Percentiles rank a stretch among this genome's conserved stretches.
Conservation (phyloP, 1,140 invertebrate species). For the Branchinecta lindahli region DNA sequence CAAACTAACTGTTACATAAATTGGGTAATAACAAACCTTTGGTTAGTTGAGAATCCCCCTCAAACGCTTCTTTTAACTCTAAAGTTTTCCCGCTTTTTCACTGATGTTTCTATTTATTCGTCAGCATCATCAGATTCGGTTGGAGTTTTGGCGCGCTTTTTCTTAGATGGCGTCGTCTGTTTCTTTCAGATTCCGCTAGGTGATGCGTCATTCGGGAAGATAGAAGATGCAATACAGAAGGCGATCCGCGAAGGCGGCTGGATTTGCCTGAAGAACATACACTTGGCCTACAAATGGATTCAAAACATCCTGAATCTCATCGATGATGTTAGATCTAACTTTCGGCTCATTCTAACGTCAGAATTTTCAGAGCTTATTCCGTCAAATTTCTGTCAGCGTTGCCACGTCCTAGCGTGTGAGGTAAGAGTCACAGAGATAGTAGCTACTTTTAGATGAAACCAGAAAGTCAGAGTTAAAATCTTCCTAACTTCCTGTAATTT, state of each 20-base stretch:
- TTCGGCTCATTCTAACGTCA: slow-evolving; percentile 60
- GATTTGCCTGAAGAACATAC: slow-evolving; percentile 74
- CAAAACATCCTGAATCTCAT: slow-evolving; percentile 36
- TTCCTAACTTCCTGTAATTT: too few relatives aligned
- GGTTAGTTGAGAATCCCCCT: not conserved
- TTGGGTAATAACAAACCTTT: too few relatives aligned
- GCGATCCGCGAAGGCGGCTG: slow-evolving; percentile 44
- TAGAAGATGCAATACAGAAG: slow-evolving; percentile 19
- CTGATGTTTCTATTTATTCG: slow-evolving; percentile 12
- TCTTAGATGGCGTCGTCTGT: not conserved
- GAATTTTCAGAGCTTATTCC: slow-evolving; percentile 52
- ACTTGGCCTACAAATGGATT: slow-evolving; percentile 63
- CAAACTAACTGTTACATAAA: too few relatives aligned
- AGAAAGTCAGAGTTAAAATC: too few relatives aligned
- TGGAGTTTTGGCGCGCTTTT: too few relatives aligned
- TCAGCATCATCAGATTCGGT: slow-evolving; percentile 18
- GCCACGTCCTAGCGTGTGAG: slow-evolving; percentile 73
- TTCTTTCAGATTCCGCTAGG: slow-evolving; percentile 23
- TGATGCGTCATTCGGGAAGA: slow-evolving; percentile 31
- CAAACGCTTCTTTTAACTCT: slow-evolving; percentile 17
- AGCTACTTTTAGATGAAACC: too few relatives aligned
- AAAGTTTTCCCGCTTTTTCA: not conserved
- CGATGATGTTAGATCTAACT: slow-evolving; percentile 39
- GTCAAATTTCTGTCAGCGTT: slow-evolving; percentile 43
- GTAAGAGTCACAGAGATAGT: slow-evolving; percentile 30